Conservation (phyloP, 2,113 vertebrate species). For the Bubo bubo region DNA sequence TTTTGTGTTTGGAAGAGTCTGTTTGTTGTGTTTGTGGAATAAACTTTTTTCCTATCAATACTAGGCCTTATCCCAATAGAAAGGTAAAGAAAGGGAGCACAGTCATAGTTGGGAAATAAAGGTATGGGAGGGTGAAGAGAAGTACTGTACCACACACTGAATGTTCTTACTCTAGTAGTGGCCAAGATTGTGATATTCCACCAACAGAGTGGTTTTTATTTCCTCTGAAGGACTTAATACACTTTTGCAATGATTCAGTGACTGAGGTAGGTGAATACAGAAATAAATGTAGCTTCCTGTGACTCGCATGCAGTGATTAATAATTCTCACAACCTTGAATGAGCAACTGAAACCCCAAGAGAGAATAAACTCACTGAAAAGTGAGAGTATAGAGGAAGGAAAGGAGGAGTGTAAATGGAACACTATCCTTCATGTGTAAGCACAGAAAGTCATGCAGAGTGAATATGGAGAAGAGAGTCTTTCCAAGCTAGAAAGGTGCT, state of each 20-base stretch:
- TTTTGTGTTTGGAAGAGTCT: neutral
- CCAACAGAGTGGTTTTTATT: neutral
- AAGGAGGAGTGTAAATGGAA: neutral
- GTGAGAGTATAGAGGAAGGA: neutral
- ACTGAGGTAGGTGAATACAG: neutral
- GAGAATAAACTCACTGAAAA: slow-evolving; percentile 14
- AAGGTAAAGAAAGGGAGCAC: neutral
- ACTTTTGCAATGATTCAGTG: neutral
- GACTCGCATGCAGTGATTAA: neutral
- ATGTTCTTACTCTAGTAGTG: neutral
- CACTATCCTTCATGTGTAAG: neutral
- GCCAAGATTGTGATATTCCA: neutral
- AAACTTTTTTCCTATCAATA: neutral
- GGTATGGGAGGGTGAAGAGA: neutral
- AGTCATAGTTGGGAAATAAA: neutral
- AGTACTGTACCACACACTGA: neutral
- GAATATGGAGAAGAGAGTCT: neutral
- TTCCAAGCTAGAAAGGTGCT: neutral
- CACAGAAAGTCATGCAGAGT: neutral
- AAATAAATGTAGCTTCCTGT: slow-evolving; percentile 31
- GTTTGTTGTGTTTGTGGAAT: neutral
- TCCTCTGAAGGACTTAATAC: neutral
- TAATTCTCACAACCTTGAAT: slow-evolving; percentile 7
- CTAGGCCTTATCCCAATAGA: neutral
- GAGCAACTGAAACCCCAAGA: neutral